A percentile compares a stretch with the other conserved stretches of the same genome.
Conservation (phyloP, 2,797 vertebrate genomes). For the Rhinella marina region DNA sequence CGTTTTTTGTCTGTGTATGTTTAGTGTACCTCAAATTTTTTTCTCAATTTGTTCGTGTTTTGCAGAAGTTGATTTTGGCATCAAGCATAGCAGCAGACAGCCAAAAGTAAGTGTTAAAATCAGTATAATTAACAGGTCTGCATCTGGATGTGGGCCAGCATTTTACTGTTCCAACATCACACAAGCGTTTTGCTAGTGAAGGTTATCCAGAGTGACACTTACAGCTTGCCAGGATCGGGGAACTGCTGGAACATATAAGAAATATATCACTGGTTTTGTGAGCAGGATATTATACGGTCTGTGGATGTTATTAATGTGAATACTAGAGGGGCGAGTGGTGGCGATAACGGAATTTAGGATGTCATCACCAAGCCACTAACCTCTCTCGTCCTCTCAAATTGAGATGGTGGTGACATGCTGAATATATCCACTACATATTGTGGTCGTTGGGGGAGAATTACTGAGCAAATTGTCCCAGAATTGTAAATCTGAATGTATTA, state of each 20-base stretch:
- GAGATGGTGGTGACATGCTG: neutral
- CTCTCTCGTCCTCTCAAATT: neutral
- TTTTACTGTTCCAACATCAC: slow-evolving; percentile 52
- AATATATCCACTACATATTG: neutral
- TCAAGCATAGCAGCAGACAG: slow-evolving; percentile 32
- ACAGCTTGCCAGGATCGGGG: slow-evolving; percentile 33
- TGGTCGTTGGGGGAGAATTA: neutral
- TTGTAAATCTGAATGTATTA: neutral
- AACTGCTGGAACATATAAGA: slow-evolving; percentile 15
- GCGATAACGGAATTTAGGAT: neutral
- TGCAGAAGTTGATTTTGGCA: slow-evolving; percentile 49
- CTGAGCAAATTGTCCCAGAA: neutral
- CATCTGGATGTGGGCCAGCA: slow-evolving; percentile 41
- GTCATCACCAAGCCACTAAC: neutral
- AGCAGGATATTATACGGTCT: neutral
- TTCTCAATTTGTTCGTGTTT: slow-evolving; percentile 18
- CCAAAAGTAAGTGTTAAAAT: slow-evolving; percentile 58
- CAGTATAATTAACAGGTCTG: slow-evolving; percentile 56
- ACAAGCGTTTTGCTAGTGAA: slow-evolving; percentile 46
- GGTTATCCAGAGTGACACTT: slow-evolving; percentile 57
- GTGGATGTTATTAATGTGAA: neutral
- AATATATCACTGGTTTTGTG: neutral
- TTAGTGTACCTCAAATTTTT: neutral
- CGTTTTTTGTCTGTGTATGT: neutral
- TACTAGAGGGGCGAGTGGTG: neutral